Evolutionary conservation across 2,797 vertebrate species (phyloP).

Genomic region (Melanotaenia trifasciata): DNA sequence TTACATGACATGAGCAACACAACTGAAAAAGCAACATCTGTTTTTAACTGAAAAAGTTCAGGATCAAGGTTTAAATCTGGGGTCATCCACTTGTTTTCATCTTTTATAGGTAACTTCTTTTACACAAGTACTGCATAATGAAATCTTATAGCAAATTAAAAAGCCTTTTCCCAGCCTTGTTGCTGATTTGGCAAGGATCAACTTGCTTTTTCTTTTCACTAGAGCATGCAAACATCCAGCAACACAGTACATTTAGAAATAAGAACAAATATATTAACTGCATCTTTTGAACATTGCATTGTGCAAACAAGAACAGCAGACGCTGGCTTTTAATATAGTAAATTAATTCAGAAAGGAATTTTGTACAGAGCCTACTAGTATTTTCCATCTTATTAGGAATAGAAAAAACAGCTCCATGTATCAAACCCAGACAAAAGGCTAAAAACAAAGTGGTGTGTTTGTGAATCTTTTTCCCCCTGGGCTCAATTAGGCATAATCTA

Average conservation of each 20-base stretch:
- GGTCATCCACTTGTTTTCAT: not conserved
- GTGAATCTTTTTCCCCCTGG: slow-evolving; percentile 64
- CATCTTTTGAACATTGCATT: not conserved
- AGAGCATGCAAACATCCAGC: too few species aligned
- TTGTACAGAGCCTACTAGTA: not conserved
- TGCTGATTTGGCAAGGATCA: not conserved
- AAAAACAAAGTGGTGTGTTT: slow-evolving; percentile 50
- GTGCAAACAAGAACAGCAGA: not conserved
- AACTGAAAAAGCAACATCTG: not conserved
- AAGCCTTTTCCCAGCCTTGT: not conserved
- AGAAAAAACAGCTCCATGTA: not conserved
- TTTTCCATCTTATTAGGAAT: too few species aligned
- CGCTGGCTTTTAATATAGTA: not conserved
- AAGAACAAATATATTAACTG: not conserved
- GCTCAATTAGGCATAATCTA: slow-evolving; percentile 71
- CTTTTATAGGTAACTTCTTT: not conserved
- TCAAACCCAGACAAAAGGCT: slow-evolving; percentile 27
- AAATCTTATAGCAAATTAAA: not conserved
- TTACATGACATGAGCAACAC: not conserved
- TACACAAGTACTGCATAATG: not conserved
- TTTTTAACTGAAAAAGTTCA: not conserved
- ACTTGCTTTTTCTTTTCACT: too few species aligned
- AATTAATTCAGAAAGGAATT: not conserved
- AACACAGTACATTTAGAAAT: not conserved
- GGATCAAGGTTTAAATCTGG: not conserved